phyloP scores from a whole-genome alignment of 2,797 vertebrate species.

The Chromobotia macracanthus region DNA sequence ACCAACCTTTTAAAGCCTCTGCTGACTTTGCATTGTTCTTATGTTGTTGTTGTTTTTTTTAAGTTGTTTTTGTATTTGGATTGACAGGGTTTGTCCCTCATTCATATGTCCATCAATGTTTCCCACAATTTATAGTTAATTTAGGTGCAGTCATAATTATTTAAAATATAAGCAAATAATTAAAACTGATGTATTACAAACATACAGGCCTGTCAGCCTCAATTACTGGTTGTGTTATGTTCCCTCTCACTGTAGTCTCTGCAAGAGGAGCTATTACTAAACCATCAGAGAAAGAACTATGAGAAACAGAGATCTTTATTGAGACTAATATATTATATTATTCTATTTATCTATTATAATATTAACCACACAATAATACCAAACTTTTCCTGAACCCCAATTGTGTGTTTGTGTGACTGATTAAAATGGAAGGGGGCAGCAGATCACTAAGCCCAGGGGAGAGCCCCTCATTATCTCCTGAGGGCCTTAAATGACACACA shows the following conservation, averaged over 20 bases:
- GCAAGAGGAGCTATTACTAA: conserved; percentile 10
- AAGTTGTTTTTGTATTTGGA: too few species aligned
- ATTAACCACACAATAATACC: conserved; percentile 68
- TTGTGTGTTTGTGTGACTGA: conserved; percentile 76
- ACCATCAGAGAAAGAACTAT: background rate
- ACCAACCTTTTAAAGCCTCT: conserved; percentile 83
- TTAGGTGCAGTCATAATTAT: too few species aligned
- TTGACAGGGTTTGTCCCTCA: too few species aligned
- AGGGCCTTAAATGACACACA: conserved; percentile 62
- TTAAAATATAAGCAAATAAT: too few species aligned
- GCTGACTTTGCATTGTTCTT: conserved; percentile 85
- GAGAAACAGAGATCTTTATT: conserved; percentile 28
- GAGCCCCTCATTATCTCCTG: conserved; percentile 58
- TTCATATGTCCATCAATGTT: too few species aligned
- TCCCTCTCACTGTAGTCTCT: background rate
- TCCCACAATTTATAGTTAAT: too few species aligned
- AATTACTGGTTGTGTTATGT: background rate
- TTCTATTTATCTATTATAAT: too few species aligned
- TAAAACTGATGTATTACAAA: background rate
- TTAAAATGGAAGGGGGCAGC: conserved; percentile 77
- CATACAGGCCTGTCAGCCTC: background rate
- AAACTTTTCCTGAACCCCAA: conserved; percentile 72
- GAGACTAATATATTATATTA: conserved; percentile 59
- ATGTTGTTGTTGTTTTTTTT: background rate
- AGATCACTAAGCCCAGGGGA: conserved; percentile 72